These are phyloP conservation scores for Strigamia crassipes DNA, from an alignment of 2,888 invertebrate genomes.

Conservation along the genomic window DNA sequence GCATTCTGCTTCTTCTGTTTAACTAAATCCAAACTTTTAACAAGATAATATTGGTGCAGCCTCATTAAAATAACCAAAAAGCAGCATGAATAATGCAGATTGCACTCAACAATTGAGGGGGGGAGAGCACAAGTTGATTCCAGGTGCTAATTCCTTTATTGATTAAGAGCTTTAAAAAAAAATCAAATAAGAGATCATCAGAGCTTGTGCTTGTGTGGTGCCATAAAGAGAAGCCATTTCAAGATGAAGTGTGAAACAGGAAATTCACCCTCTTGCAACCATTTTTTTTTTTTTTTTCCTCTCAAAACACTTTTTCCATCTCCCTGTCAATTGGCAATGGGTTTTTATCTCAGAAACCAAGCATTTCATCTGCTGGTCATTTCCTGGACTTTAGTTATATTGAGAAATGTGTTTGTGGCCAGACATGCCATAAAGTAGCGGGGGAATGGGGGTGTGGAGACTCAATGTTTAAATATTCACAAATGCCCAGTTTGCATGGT, in stretches of 20 bases:
- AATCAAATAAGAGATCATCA: neutral
- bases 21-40: neutral
- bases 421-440: too few relatives aligned
- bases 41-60: neutral
- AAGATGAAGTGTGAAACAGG: neutral
- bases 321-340: too few relatives aligned
- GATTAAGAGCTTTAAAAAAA: neutral
- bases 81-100: neutral
- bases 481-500: too few relatives aligned
- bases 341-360: too few relatives aligned
- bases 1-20: neutral
- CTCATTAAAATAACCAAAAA: neutral
- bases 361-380: too few relatives aligned
- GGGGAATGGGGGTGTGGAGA: too few relatives aligned
- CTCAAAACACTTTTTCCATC: too few relatives aligned
- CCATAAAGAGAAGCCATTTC: neutral
- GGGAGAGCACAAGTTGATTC: neutral
- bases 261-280: neutral
- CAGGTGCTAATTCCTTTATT: neutral
- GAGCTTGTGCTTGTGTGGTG: neutral
- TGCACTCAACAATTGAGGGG: too few relatives aligned
- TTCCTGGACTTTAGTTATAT: too few relatives aligned
- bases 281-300: neutral
- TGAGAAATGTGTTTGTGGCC: too few relatives aligned
- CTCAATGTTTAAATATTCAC: too few relatives aligned